Evolutionary conservation across 2,888 invertebrate species (phyloP).

Genomic region (Parthenolecanium corni): DNA sequence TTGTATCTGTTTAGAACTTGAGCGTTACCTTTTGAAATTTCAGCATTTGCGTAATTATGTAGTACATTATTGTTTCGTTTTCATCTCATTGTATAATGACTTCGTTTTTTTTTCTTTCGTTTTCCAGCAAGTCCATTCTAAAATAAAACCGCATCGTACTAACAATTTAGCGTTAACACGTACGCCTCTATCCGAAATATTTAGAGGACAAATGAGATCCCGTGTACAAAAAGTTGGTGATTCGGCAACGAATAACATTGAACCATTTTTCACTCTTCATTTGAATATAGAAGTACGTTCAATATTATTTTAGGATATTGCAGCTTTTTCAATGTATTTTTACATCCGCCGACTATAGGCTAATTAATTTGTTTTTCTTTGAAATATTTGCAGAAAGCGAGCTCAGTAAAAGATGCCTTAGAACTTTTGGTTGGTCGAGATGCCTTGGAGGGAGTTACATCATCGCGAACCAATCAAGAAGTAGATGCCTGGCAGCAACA

Average conservation of each 20-base stretch:
- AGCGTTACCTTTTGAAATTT: too few relatives aligned
- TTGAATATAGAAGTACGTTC: constrained; percentile 75
- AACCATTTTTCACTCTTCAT: constrained; percentile 91
- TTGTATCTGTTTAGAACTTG: too few relatives aligned
- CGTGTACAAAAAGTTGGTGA: constrained; percentile 57
- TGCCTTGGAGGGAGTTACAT: constrained; percentile 73
- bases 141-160: constrained; percentile 78
- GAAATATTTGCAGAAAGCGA: constrained; percentile 52
- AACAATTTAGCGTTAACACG: constrained; percentile 67
- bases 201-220: constrained; percentile 80
- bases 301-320: neutral
- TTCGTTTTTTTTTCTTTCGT: constrained; percentile 25
- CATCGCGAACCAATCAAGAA: constrained; percentile 65
- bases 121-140: constrained; percentile 58
- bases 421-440: constrained; percentile 66
- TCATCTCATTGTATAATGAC: too few relatives aligned
- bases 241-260: constrained; percentile 77
- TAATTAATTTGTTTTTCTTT: neutral
- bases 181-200: constrained; percentile 85
- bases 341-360: neutral
- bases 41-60: too few relatives aligned
- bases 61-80: too few relatives aligned
- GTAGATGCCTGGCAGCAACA: constrained; percentile 84
- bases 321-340: neutral
- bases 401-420: constrained; percentile 72